Conservation (phyloP, 2,113 vertebrate species). For the Astatotilapia flaviijosephi region DNA sequence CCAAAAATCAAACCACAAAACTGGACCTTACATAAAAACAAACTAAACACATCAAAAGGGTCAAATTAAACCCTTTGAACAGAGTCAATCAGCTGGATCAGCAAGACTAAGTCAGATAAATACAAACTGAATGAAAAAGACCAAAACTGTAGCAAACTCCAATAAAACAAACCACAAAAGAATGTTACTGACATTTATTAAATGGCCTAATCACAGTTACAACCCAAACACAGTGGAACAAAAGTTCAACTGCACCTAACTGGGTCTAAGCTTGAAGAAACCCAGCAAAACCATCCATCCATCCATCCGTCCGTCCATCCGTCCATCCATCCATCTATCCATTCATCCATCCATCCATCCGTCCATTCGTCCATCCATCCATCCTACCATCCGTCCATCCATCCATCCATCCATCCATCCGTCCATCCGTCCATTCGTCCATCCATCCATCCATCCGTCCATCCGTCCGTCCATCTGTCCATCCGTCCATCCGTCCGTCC, state of each 20-base stretch:
- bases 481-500: fast-evolving
- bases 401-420: fast-evolving
- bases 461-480: fast-evolving
- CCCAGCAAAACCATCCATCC: not conserved
- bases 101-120: not conserved
- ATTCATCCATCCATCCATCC: fast-evolving
- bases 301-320: fast-evolving
- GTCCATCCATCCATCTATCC: fast-evolving
- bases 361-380: fast-evolving
- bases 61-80: not conserved
- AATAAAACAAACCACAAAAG: not conserved
- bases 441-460: fast-evolving
- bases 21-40: not conserved
- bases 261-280: not conserved
- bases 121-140: not conserved
- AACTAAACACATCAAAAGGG: not conserved
- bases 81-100: not conserved
- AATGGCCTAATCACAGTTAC: not conserved
- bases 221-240: not conserved
- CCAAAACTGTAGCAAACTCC: not conserved
- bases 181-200: not conserved
- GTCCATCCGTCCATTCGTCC: fast-evolving
- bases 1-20: not conserved
- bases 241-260: not conserved
- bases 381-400: fast-evolving